Base-by-base conservation (phyloP, 2,797 vertebrate genomes). In the Bufotes viridis region DNA sequence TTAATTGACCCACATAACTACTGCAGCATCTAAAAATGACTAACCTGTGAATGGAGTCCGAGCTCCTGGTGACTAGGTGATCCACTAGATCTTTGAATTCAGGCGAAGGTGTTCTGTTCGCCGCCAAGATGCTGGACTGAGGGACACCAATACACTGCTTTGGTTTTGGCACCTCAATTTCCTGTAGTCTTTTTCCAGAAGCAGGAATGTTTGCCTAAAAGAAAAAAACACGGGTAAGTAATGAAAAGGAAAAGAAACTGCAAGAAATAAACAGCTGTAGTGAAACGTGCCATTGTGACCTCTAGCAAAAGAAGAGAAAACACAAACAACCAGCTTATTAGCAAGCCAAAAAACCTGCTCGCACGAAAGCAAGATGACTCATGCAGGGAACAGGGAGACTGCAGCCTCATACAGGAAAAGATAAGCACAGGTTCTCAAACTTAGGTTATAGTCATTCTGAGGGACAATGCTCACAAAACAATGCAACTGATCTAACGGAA, bases 1-100 rank as follows among this genome's bases (percentile, higher is more conserved):
- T 3, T n/a, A 18, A 76, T 12, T n/a, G 11, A 51, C 18, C 20
- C 9, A 75, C 69, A 72, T 2, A 74, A 6, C 22, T 55, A 78
- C 74, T 65, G 4, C 3, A 51, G 13, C 42, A 81, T 51, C 34
- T 49, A 0, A 75, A n/a, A 49, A 13, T 34, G 11, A 94, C 96
- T 94, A 78, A 98, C 97, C 97, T 97, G 93, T 90, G 93, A 72
- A 94, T 91, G 88, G 93, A 92, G 0, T 94, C 93, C 67, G 89
- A 91, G 87, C 92, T 94, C 89, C 91, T 92, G 58, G 70, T 72
- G 20, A 92, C 18, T 20, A 91, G 90, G 81, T 91, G 90, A 88
- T 94, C 92, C 84, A 92, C 89, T 26, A 92, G 91, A 78, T 95
- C 95, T 93, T 94, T 93, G 22, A 87, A 90, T 86, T 95, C 94